phyloP scores from a whole-genome alignment of 23 tunicate genomes.

The Styela clava region DNA sequence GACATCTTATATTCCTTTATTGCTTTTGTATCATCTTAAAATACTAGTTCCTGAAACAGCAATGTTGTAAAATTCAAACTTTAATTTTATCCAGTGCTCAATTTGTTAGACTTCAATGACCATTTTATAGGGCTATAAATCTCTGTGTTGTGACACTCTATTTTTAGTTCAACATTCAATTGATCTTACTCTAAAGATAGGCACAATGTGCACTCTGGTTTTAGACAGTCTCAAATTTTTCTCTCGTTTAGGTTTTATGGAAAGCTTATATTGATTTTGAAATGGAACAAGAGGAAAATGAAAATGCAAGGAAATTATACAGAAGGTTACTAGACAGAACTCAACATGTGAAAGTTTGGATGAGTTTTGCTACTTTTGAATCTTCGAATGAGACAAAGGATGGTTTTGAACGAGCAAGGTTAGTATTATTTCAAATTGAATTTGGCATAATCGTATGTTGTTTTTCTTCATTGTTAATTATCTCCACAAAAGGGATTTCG shows the following conservation, averaged over 20 bases:
- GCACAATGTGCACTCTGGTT: no score
- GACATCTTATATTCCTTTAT: no score
- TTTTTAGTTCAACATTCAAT: no score
- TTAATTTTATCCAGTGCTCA: no score
- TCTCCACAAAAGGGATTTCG: not conserved
- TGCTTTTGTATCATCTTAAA: no score
- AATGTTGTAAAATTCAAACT: no score
- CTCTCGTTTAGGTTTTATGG: conserved; percentile 65
- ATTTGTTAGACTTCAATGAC: no score
- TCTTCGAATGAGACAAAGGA: conserved; percentile 23
- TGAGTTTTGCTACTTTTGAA: conserved; percentile 82
- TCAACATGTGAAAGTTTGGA: conserved; percentile 86
- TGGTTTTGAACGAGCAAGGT: conserved; percentile 56
- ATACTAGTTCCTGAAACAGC: no score
- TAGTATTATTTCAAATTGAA: not conserved
- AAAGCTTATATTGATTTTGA: conserved; percentile 96
- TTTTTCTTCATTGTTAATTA: not conserved
- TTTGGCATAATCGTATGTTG: not conserved
- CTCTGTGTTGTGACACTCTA: no score
- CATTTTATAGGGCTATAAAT: no score
- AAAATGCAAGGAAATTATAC: conserved; percentile 66
- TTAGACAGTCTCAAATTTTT: not conserved
- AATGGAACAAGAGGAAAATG: conserved; percentile 70
- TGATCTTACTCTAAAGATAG: no score
- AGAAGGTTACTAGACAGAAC: conserved; percentile 78